Conservation (phyloP, 2,113 vertebrate genomes). For the Eurystomus gularis region DNA sequence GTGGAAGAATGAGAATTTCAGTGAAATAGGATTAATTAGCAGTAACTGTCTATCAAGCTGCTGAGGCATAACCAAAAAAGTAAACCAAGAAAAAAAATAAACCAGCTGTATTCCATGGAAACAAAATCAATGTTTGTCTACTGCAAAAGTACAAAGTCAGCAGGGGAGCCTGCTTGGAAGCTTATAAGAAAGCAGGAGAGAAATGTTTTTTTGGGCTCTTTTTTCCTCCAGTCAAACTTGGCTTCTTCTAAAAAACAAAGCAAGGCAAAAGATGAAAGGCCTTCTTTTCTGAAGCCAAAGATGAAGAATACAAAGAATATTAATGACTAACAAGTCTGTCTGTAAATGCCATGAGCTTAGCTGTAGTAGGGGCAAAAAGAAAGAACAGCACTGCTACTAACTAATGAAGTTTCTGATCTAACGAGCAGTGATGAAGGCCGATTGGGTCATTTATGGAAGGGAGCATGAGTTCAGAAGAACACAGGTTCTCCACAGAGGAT, state of each 20-base stretch:
- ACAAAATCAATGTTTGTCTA: constrained; percentile 61
- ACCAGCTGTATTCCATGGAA: constrained; percentile 2
- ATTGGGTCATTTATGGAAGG: neutral
- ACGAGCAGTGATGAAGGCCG: neutral
- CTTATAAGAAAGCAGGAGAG: constrained; percentile 18
- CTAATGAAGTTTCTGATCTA: constrained; percentile 47
- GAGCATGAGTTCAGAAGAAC: neutral
- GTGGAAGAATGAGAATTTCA: neutral
- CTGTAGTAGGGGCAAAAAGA: neutral
- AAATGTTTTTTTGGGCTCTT: constrained; percentile 41
- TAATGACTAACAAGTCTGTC: constrained; percentile 57
- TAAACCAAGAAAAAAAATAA: neutral
- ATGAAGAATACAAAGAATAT: constrained; percentile 64
- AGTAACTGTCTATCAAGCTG: neutral
- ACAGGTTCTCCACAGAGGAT: neutral
- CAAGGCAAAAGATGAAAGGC: constrained; percentile 60
- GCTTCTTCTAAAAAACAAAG: constrained; percentile 62
- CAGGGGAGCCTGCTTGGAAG: constrained; percentile 41
- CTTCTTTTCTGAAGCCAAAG: constrained; percentile 54
- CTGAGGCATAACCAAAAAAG: neutral
- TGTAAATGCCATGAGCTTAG: constrained; percentile 34
- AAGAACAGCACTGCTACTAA: constrained; percentile 28
- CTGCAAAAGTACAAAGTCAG: constrained; percentile 57
- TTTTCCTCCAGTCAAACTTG: constrained; percentile 58
- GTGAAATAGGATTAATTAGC: too few species aligned